These are phyloP conservation scores for Parapsyche elsis DNA, from an alignment of 1,140 invertebrate genomes.

Conservation along the genomic window DNA sequence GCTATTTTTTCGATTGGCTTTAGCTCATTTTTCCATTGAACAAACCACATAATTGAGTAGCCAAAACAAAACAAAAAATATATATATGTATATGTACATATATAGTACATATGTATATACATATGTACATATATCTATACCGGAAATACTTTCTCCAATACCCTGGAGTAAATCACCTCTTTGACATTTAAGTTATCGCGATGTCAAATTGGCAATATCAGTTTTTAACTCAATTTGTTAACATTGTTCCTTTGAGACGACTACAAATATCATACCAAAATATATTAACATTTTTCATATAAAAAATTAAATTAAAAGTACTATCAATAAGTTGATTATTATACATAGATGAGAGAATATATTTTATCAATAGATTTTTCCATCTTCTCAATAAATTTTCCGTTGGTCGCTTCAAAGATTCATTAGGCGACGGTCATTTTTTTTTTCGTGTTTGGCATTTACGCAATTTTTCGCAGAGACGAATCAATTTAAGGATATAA, in stretches of 20 bases:
- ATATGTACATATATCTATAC: neutral
- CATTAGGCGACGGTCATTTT: neutral
- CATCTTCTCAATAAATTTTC: too few relatives aligned
- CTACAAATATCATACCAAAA: constrained; percentile 1
- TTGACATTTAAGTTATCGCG: constrained; percentile 3
- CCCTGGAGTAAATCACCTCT: neutral
- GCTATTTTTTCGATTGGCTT: too few relatives aligned
- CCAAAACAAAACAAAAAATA: too few relatives aligned
- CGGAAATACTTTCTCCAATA: neutral
- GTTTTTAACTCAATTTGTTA: constrained; percentile 19
- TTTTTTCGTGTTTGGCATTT: neutral
- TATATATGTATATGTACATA: too few relatives aligned
- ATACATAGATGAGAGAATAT: too few relatives aligned
- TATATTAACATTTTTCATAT: too few relatives aligned
- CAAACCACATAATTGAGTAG: too few relatives aligned
- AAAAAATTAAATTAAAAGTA: too few relatives aligned
- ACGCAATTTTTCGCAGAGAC: neutral
- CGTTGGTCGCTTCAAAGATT: neutral
- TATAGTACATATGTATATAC: too few relatives aligned
- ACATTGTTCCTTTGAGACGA: neutral
- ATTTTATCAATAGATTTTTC: too few relatives aligned
- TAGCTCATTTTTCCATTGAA: too few relatives aligned
- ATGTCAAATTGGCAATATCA: constrained; percentile 22
- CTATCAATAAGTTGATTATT: too few relatives aligned
- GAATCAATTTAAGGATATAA: neutral